Conservation (phyloP, 2,888 invertebrate species). For the Smittia sp. region DNA sequence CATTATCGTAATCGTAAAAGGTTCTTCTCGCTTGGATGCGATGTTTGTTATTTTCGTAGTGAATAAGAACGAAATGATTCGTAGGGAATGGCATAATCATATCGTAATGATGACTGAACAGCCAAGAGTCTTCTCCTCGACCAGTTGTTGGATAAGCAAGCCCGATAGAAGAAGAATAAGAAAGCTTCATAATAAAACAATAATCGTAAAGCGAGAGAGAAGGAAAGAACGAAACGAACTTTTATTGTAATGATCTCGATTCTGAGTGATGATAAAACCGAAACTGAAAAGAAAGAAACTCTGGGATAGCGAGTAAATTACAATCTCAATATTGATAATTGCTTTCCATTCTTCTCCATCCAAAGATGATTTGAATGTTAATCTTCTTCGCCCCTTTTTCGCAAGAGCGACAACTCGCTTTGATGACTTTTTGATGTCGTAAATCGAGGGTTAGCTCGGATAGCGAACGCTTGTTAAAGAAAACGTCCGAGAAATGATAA, state of each 20-base stretch:
- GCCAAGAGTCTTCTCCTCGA: neutral
- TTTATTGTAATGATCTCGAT: slow-evolving; percentile 40
- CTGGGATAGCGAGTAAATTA: slow-evolving; percentile 19
- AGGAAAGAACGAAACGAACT: slow-evolving; percentile 11
- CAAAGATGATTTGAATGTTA: neutral
- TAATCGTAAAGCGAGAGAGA: slow-evolving; percentile 28
- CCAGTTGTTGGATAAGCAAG: slow-evolving; percentile 31
- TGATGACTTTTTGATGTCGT: too few relatives aligned
- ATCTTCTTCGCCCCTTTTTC: neutral
- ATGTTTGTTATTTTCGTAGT: slow-evolving; percentile 12
- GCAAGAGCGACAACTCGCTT: too few relatives aligned
- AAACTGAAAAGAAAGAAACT: slow-evolving; percentile 1
- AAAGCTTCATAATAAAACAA: slow-evolving; percentile 36
- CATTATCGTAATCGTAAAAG: slow-evolving; percentile 38
- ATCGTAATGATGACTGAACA: slow-evolving; percentile 22
- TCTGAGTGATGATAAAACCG: slow-evolving; percentile 7
- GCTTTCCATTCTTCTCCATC: neutral
- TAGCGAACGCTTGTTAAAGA: too few relatives aligned
- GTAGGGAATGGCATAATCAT: slow-evolving; percentile 27
- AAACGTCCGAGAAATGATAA: neutral
- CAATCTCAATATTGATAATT: neutral
- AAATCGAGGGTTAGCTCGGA: too few relatives aligned
- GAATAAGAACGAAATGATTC: neutral
- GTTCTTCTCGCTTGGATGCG: slow-evolving; percentile 7
- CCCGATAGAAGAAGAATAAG: neutral